Base-by-base conservation (phyloP, 1,140 invertebrate genomes). In the Notospermus geniculatus region DNA sequence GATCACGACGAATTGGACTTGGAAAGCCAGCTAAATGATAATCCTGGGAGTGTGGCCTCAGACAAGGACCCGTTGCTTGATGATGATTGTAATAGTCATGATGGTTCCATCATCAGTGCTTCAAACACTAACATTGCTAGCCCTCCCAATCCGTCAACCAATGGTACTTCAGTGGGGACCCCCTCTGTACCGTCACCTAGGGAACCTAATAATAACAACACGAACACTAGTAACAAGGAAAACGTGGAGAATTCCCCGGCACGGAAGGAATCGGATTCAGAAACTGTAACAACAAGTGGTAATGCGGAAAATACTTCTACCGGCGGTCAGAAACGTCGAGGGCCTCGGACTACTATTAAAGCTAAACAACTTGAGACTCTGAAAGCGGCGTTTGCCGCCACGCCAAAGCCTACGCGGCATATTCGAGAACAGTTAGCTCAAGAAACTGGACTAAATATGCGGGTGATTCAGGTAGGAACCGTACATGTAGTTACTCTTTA, bases 401-500 rank as follows among this genome's bases (percentile, higher is more conserved):
- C 96, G 45, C 97, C 97, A 23, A 99, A 98, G 83, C 97, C 97
- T 1, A 98, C 97, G 53, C 86, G 97, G 73, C 96, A 99, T 83
- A 98, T 99, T 83, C 86, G 97, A 71, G 97, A 99, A 83, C 95
- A 98, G 82, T 86, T 99, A 66, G 96, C 97, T 62, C 96, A 97
- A 82, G 96, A 99, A 82, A 99, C 97, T 1, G 95, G 96, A 39
- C 84, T 99, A 46, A 96, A 95, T 32, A 99, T 99, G 97, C 87
- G 97, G 80, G 97, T 99, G 66, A 99, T 99, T 86, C 97, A 99
- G 91, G 97, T 98, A 86, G 53, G 70, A 23, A 36, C 32, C 4
- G 32, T n/a, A 36, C 4, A 36, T 36, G 15, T 36, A 36, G 4
- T 36, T 7, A 7, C 15, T 36, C 32, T 36, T 36, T n/a, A n/a